Evolutionary conservation across 2,113 vertebrate genomes (phyloP), one percentile per base, ranked within the genome.

Genomic region (Rhadina sibilatrix): DNA sequence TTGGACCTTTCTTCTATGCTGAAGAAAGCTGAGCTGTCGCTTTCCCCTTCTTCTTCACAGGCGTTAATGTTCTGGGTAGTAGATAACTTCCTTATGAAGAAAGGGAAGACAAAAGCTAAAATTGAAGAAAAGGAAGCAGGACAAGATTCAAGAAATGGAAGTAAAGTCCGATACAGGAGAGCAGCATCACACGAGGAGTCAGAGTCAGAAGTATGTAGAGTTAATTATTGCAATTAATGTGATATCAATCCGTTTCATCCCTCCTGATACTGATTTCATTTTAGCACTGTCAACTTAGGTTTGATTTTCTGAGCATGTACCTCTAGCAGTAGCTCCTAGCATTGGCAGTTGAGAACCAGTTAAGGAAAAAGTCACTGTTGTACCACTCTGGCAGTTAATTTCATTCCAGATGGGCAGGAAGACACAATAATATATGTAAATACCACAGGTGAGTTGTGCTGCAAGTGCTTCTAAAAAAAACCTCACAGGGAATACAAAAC

Each of bases 1-100:
- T 76, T 87, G 49, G 37, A 47, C 4, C 13, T 35, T 47, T 31
- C 15, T 11, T 30, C 23, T 44, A 12, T 49, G 60, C 66, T 37
- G 38, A 88, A 30, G 68, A 86, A 77, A 78, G 40, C 79, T 93
- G 52, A 93, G 37, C 64, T 92, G 38, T 71, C 1, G 0, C 33
- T 71, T 78, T n/a, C 9, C 17, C 24, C 28, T 93, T 93, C 42
- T 90, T 85, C 85, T 84, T 38, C 40, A 71, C 95, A 99, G 99
- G 99, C 99, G 10, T 98, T 99, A 65, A 99, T 99, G 99, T 99
- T 99, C 96, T 99, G 99, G 99, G 99, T 99, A 82, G 99, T 99
- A 65, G 99, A 99, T 98, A 99, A 99, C 95, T 99, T 99, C 95
- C 98, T 99, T 82, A 99, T 99, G 99, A 99, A 99, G 97, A 99